These are phyloP conservation scores for Tenualosa thibaudeaui DNA, from an alignment of 2,797 vertebrate genomes.

Conservation along the genomic window DNA sequence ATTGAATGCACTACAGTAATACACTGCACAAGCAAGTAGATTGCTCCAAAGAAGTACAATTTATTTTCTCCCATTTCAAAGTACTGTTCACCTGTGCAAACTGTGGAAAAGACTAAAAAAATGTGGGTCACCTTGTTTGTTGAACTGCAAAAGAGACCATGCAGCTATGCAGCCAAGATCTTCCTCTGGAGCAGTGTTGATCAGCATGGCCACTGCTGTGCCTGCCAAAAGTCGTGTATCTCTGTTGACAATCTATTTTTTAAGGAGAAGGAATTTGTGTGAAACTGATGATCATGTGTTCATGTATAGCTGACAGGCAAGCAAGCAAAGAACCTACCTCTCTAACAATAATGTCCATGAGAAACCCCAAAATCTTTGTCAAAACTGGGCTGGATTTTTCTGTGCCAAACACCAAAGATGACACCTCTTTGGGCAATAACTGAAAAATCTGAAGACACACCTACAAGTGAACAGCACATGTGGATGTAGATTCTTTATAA, in stretches of 20 bases:
- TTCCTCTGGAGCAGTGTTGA: slow-evolving; percentile 71
- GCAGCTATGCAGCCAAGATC: slow-evolving; percentile 63
- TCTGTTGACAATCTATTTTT: slow-evolving; percentile 70
- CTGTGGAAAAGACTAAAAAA: not conserved
- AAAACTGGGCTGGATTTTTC: slow-evolving; percentile 45
- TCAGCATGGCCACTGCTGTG: slow-evolving; percentile 83
- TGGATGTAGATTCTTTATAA: not conserved
- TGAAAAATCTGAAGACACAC: slow-evolving; percentile 87
- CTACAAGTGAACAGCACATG: slow-evolving; percentile 61
- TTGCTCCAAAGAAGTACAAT: no score
- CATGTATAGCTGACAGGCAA: no score
- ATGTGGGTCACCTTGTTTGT: slow-evolving; percentile 54
- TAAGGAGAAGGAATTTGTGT: slow-evolving; percentile 6
- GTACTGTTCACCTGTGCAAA: no score
- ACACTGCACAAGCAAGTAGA: no score
- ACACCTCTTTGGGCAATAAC: slow-evolving; percentile 68
- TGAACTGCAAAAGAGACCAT: slow-evolving; percentile 73
- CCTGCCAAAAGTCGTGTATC: slow-evolving; percentile 83
- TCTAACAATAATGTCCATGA: slow-evolving; percentile 74
- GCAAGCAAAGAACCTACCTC: slow-evolving; percentile 66
- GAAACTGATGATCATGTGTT: not conserved
- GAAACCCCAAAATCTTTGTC: slow-evolving; percentile 76
- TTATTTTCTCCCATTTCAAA: no score
- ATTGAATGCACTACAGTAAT: no score
- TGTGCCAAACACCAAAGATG: slow-evolving; percentile 71